Evolutionary conservation across 1,140 invertebrate genomes (phyloP), one percentile per base, ranked within the genome.

Genomic region (Drosophila saltans): DNA sequence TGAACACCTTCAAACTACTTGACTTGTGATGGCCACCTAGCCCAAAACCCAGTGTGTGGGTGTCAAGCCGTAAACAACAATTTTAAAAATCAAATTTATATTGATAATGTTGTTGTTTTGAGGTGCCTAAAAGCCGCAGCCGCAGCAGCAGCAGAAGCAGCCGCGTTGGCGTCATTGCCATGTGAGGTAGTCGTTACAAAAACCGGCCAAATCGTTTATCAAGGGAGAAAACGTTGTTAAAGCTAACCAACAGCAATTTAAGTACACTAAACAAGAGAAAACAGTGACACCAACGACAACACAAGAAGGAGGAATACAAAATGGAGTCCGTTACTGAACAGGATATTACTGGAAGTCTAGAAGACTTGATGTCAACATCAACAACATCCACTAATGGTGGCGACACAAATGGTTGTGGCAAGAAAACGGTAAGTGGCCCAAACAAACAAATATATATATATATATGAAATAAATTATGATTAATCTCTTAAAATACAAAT

Each of bases 291-390:
- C 16, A 16, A 16, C 16, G 16, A 16, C 16, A 16, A 16, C 16
- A 52, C 45, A 52, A 52, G 45, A 30, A 62, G 21, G 16, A 65
- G 33, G 64, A 43, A 64, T 60, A 48, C 21, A 48, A 65, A 72
- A 64, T 75, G 75, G 82, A 88, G 75, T 71, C 60, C 65, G 7
- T 24, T 26, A 71, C 65, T 33, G 82, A 86, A 33, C 83, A 88
- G 83, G 76, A 88, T 69, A 67, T 69, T 59, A 73, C 69, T 75
- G 52, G 77, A 78, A 55, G 72, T 64, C 66, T 70, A 45, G 84
- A 88, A 62, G 84, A 88, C 72, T 69, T 80, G 45, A 86, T 86
- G 83, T 83, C 83, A 39, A 86, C 84, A 68, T 86, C 83, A 56
- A 75, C 77, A 48, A 78, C 84, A 70, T 83, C 80, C 65, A 72